Base-by-base conservation (phyloP, 2,888 invertebrate species). In the Silvanus unidentatus region DNA sequence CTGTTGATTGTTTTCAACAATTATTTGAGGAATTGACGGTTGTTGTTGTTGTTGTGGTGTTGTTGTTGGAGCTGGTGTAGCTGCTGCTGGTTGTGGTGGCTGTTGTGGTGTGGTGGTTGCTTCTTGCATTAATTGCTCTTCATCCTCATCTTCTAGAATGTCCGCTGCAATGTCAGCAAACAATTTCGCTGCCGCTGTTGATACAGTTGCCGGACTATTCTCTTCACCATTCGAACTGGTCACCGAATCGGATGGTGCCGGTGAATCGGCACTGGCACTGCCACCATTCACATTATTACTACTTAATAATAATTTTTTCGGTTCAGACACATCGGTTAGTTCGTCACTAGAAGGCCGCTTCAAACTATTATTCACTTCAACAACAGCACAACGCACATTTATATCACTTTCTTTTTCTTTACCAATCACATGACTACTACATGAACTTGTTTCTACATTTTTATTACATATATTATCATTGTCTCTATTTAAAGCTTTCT, bases 81-180 rank as follows among this genome's bases (percentile, higher is more conserved):
- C n/a, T 32, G 50, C 39, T 15, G 53, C 49, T 16, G 54, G 42
- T 29, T 42, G 44, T 16, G 53, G 35, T 8, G 45, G 32, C 22
- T 5, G n/a, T 28, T 9, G 15, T 39, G 11, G 16, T 37, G 15
- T 2, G 6, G n/a, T 37, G 6, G 12, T 6, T 6, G 57, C 60
- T 39, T 65, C 64, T 47, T 68, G 65, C 47, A 73, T 63, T 41
- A 72, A 62, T 52, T 75, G 74, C 41, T 73, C 73, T 41, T 77
- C 75, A 13, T 88, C 87, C 64, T 89, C 90, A 57, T 89, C 90
- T 63, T 88, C 88, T 12, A 90, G 74, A 39, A 88, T 87, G 28
- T 88, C 88, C 0, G 89, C 90, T 1, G 89, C 90, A 39, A 90
- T 75, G 16, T 89, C 89, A 0, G 90, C 89, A 63, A 90, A 90